Conservation (phyloP, 2,888 invertebrate genomes). For the Phyllotreta cruciferae region DNA sequence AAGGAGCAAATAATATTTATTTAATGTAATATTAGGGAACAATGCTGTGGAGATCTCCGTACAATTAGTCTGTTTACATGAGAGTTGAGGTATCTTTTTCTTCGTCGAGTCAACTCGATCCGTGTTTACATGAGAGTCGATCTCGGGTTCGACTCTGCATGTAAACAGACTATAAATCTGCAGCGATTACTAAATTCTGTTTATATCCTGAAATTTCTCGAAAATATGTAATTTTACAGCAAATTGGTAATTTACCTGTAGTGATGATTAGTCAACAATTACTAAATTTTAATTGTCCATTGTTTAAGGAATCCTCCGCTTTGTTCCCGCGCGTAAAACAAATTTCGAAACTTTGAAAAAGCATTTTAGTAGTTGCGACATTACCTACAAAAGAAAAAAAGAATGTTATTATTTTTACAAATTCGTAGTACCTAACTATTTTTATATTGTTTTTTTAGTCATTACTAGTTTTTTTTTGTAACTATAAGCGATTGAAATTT, state of each 20-base stretch:
- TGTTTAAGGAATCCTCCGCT: background rate
- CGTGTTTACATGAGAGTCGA: too few relatives aligned
- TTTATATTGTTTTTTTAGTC: conserved; percentile 38
- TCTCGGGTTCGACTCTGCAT: too few relatives aligned
- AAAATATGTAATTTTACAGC: too few relatives aligned
- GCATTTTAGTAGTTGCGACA: conserved; percentile 38
- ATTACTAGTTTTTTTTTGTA: conserved; percentile 31
- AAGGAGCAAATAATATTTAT: conserved; percentile 4
- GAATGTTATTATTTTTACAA: conserved; percentile 34
- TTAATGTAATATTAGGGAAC: background rate
- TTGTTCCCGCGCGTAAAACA: background rate
- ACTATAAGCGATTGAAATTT: conserved; percentile 32
- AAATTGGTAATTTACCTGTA: too few relatives aligned
- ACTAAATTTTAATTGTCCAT: too few relatives aligned
- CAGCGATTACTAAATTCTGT: too few relatives aligned
- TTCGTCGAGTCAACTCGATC: too few relatives aligned
- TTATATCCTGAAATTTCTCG: too few relatives aligned
- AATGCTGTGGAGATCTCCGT: conserved; percentile 1
- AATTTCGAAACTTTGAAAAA: conserved; percentile 14
- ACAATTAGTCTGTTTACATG: too few relatives aligned
- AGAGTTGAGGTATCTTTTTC: too few relatives aligned
- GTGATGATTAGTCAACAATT: too few relatives aligned
- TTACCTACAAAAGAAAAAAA: conserved; percentile 20
- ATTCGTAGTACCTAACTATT: conserved; percentile 36
- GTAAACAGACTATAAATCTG: too few relatives aligned